A percentile compares a stretch with the other conserved stretches of the same genome.
Conservation (phyloP, 2,797 vertebrate species). For the Phataginus tetradactyla region DNA sequence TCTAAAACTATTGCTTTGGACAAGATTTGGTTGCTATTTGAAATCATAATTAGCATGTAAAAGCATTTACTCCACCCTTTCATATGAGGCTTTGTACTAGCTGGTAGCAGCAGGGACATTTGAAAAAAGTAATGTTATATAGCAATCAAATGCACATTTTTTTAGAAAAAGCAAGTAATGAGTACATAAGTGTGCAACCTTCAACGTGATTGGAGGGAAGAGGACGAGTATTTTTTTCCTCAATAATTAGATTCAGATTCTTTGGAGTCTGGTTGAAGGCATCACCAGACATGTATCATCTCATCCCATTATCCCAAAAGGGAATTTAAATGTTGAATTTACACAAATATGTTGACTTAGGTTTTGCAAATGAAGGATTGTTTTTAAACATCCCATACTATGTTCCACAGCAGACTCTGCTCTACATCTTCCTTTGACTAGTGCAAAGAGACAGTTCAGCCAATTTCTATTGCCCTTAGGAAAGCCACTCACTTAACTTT, state of each 20-base stretch:
- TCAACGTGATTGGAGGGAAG: slow-evolving; percentile 60
- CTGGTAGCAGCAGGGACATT: slow-evolving; percentile 11
- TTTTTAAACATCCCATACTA: slow-evolving; percentile 1
- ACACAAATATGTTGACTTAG: slow-evolving; percentile 72
- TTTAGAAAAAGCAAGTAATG: slow-evolving; percentile 69
- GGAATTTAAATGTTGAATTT: slow-evolving; percentile 74
- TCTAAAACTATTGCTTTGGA: slow-evolving; percentile 57
- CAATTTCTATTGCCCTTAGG: slow-evolving; percentile 42
- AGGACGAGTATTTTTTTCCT: slow-evolving; percentile 56
- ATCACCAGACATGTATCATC: slow-evolving; percentile 48
- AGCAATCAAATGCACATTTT: slow-evolving; percentile 47
- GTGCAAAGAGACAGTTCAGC: slow-evolving; percentile 22
- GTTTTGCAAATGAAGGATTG: slow-evolving; percentile 71
- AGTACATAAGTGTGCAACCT: slow-evolving; percentile 71
- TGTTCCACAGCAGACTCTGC: slow-evolving; percentile 21
- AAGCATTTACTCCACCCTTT: slow-evolving; percentile 51
- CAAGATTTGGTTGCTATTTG: slow-evolving; percentile 63
- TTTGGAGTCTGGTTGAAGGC: slow-evolving; percentile 65
- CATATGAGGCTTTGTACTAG: background rate
- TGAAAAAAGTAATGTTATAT: background rate
- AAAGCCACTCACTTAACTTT: slow-evolving; percentile 50
- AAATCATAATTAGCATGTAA: slow-evolving; percentile 74
- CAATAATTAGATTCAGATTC: slow-evolving; percentile 74
- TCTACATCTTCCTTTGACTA: slow-evolving; percentile 42
- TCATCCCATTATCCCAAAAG: slow-evolving; percentile 73